Conservation (phyloP, 2,797 vertebrate genomes). For the Uromys caudimaculatus region DNA sequence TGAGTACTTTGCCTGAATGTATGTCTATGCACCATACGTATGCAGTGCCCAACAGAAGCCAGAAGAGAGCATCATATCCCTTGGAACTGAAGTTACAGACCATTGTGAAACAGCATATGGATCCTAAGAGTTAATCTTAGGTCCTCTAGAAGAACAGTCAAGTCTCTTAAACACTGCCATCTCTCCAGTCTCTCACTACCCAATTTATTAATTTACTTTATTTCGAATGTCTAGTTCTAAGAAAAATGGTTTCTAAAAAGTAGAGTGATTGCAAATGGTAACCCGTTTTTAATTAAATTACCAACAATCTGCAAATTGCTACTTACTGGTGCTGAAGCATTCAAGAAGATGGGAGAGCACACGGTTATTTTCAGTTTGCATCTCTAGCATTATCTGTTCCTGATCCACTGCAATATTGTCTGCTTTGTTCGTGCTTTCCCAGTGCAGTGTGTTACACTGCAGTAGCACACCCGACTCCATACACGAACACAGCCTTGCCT, state of each 20-base stretch:
- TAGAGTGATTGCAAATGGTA: not conserved
- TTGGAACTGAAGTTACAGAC: not conserved
- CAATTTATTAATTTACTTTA: constrained; percentile 7
- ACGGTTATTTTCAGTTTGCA: constrained; percentile 50
- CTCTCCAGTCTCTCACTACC: not conserved
- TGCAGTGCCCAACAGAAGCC: not conserved
- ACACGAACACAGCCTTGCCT: not conserved
- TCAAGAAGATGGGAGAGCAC: not conserved
- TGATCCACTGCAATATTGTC: not conserved
- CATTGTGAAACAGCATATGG: not conserved
- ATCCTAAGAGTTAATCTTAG: not conserved
- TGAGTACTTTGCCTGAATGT: not conserved
- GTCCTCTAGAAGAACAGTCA: not conserved
- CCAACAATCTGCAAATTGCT: not conserved
- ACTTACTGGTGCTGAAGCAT: not conserved
- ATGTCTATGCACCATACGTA: not conserved
- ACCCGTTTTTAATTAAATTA: not conserved
- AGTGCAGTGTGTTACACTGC: not conserved
- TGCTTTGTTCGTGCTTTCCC: not conserved
- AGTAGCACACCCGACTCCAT: not conserved
- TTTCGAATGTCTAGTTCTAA: constrained; percentile 8
- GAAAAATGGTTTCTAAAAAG: constrained; percentile 10
- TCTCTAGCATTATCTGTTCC: constrained; percentile 1
- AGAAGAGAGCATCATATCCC: not conserved
- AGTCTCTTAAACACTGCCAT: not conserved